Evolutionary conservation across 2,797 vertebrate genomes (phyloP).

Genomic region (Salmo trutta): DNA sequence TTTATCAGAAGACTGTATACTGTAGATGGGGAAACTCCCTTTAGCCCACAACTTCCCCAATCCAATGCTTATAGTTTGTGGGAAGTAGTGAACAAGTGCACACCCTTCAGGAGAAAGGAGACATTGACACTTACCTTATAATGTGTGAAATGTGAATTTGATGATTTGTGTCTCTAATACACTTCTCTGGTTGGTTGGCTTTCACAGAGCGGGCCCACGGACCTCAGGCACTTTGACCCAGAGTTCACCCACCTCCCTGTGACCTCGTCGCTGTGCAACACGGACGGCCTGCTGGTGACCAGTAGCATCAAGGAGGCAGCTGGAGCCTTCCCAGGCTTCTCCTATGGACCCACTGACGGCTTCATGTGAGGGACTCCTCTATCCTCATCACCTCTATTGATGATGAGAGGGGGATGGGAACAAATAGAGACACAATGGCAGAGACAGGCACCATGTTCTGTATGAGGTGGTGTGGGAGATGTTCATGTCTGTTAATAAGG

Average conservation of each 20-base stretch:
- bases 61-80: too few species aligned
- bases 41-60: too few species aligned
- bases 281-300: conserved; percentile 66
- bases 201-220: conserved; percentile 75
- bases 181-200: not conserved
- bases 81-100: too few species aligned
- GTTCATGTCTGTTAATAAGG: conserved; percentile 25
- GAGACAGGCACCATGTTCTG: conserved; percentile 28
- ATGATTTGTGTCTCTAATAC: not conserved
- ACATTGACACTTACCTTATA: too few species aligned
- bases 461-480: not conserved
- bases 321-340: conserved; percentile 81
- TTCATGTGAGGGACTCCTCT: conserved; percentile 63
- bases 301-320: conserved; percentile 78
- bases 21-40: too few species aligned
- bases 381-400: not conserved
- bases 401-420: not conserved
- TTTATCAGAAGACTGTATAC: not conserved
- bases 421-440: conserved; percentile 3
- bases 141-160: not conserved
- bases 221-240: conserved; percentile 79
- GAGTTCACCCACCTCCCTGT: conserved; percentile 83
- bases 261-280: conserved; percentile 73
- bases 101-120: too few species aligned
- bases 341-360: conserved; percentile 70